Evolutionary conservation across 2,797 vertebrate genomes (phyloP).

Genomic region (Semaprochilodus insignis): DNA sequence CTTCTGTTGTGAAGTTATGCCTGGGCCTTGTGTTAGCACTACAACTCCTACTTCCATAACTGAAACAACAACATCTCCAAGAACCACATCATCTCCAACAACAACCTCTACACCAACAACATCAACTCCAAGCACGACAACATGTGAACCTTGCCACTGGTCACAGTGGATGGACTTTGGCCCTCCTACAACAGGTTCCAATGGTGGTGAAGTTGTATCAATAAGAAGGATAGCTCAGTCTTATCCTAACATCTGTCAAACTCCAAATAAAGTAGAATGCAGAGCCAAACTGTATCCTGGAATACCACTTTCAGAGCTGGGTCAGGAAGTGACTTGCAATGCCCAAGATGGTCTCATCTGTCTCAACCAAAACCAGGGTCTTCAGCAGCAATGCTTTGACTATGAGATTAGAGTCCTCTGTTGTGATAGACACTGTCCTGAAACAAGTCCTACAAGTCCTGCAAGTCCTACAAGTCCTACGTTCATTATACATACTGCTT

Average conservation of each 20-base stretch:
- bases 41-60: not conserved
- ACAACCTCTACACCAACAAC: not conserved
- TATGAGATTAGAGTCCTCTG: conserved; percentile 41
- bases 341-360: conserved; percentile 14
- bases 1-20: conserved; percentile 28
- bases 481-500: not conserved
- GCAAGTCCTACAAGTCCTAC: not conserved
- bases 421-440: conserved; percentile 5
- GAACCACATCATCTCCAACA: not conserved
- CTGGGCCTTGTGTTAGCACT: conserved; percentile 10
- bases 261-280: conserved; percentile 14
- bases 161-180: conserved; percentile 52
- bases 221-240: conserved; percentile 50
- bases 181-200: conserved; percentile 35
- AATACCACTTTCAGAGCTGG: conserved; percentile 20
- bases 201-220: conserved; percentile 57
- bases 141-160: conserved; percentile 33
- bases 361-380: conserved; percentile 41
- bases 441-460: not conserved
- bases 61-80: too few species aligned
- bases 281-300: conserved; percentile 33
- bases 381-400: conserved; percentile 27
- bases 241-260: conserved; percentile 11
- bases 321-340: conserved; percentile 30
- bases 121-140: not conserved